Evolutionary conservation across 2,888 invertebrate species (phyloP), one percentile per base, ranked within the genome.

Genomic region (Chrysotoxum bicinctum): DNA sequence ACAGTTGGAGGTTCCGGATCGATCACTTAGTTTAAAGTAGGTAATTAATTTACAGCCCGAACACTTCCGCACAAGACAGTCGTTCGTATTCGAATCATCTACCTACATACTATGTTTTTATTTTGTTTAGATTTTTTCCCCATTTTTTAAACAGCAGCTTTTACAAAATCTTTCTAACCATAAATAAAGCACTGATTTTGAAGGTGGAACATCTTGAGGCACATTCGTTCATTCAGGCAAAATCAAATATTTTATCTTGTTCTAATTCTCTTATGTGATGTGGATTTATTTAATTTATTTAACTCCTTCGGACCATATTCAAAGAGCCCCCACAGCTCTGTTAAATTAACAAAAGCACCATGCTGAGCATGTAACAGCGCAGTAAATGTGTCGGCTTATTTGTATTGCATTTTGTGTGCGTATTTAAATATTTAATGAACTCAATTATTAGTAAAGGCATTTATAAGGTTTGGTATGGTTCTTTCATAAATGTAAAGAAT

Each of bases 361-460:
- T 48, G 84, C 79, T 74, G 84, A 6, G 84, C 84, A 69, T 79
- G 21, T 79, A 74, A 43, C 75, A 84, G 56, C 66, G 56, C 62
- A 79, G 79, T 79, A 79, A 84, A 84, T 84, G 64, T 74, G 79
- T 79, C 84, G 74, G 74, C 75, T 84, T 79, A 84, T 79, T 79
- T 52, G 75, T 75, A 64, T 78, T 84, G 84, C 66, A 69, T 74
- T 60, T 40, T 79, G 45, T 84, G 83, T 32, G 69, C 75, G 62
- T 79, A 84, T 84, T 84, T 84, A 75, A 84, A 84, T 84, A 84
- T 84, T 84, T 84, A 84, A 84, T 84, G 84, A 84, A 84, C 79
- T 79, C 75, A 84, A 79, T 70, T 84, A 79, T 75, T 73, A 79
- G 73, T 83, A 40, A 64, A 69, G 74, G 78, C 83, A 78, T 83